These are phyloP conservation scores for Scomber colias DNA, from an alignment of 2,113 vertebrate genomes.

Conservation along the genomic window DNA sequence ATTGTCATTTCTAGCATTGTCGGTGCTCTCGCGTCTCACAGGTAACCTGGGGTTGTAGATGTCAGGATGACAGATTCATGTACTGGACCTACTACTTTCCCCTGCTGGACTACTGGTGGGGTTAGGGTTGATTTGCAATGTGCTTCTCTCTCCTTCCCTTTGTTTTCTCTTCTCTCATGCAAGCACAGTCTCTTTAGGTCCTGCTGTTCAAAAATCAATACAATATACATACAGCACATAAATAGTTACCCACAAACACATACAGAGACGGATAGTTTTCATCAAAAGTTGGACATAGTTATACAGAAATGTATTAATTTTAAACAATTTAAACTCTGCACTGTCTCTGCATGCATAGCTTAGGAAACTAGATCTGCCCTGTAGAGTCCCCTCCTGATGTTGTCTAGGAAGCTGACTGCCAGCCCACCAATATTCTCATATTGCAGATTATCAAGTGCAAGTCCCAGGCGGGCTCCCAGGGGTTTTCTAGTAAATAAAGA, in stretches of 20 bases:
- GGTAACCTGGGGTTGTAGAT: too few species aligned
- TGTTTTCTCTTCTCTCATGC: too few species aligned
- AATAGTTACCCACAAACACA: background rate
- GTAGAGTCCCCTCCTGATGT: background rate
- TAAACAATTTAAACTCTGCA: background rate
- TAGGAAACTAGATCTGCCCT: background rate
- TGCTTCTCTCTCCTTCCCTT: too few species aligned
- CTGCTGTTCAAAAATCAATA: background rate
- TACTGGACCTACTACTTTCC: too few species aligned
- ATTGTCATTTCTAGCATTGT: too few species aligned
- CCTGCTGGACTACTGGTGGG: too few species aligned
- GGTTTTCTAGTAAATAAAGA: slow-evolving; percentile 36
- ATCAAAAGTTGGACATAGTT: background rate
- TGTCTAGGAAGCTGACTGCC: slow-evolving; percentile 13
- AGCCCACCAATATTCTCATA: slow-evolving; percentile 35
- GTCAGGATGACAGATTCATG: too few species aligned
- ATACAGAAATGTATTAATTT: background rate
- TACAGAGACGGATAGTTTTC: background rate
- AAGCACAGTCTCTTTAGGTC: background rate
- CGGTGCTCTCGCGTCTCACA: too few species aligned
- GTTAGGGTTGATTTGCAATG: too few species aligned
- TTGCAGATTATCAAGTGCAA: slow-evolving; percentile 27
- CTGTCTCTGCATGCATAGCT: background rate
- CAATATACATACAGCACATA: background rate
- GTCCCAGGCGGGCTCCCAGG: slow-evolving; percentile 28